Evolutionary conservation across 2,888 invertebrate genomes (phyloP), one percentile per base, ranked within the genome.

Genomic region (Synanthedon tipuliformis): DNA sequence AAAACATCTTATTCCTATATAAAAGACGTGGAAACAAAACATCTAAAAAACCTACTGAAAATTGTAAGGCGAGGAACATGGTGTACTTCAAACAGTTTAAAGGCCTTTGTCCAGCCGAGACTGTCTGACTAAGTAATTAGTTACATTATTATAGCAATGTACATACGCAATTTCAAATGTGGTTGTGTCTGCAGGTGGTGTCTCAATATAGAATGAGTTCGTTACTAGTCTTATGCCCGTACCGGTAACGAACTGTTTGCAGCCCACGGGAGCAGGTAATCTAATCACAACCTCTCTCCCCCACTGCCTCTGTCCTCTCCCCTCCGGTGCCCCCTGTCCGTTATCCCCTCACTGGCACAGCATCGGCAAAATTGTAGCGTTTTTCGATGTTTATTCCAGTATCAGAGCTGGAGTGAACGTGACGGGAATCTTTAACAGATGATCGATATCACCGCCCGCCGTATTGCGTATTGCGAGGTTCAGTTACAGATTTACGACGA

Each of bases 241-340:
- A 34, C 34, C 34, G 34, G 74, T 83, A 83, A 83, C 81, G 80
- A 84, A 82, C 78, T 84, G 85, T 84, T 85, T 85, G 80, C 78
- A 71, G 68, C 77, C 73, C 73, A 71, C 71, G 76, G 81, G 78
- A 78, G 73, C 80, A 82, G 84, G 83, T 84, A 85, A 85, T 84
- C 76, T 76, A 83, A 84, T 85, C 72, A 65, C 61, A 57, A 54
- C 57, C 60, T 61, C 65, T 59, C 55, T 50, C 55, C 57, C 54
- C 57, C 54, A 54, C 40, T 51, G 34, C 53, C 56, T 51, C 52
- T 52, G 54, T 2, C 34, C 13, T 51, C 34, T 54, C 55, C 55
- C 56, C 52, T 51, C 52, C 41, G 53, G 49, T 34, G 55, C 53
- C 52, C 56, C 18, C 55, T 50, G 61, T 53, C 55, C 62, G 65